Evolutionary conservation across 2,113 vertebrate species (phyloP).

Genomic region (Cariama cristata): DNA sequence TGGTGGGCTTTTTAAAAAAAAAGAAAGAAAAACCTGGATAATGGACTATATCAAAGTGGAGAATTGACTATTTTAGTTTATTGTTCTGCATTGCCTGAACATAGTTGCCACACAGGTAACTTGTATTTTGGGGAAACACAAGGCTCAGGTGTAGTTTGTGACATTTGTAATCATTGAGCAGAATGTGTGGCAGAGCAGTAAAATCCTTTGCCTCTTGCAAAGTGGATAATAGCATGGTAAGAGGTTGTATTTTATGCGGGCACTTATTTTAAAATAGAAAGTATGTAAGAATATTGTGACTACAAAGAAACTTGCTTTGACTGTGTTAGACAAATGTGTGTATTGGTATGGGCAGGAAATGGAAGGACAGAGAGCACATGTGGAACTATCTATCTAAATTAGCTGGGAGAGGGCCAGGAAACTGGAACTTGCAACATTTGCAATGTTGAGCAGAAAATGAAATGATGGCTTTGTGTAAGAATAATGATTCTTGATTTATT

Average conservation of each 20-base stretch:
- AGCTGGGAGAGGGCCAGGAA: slow-evolving; percentile 46
- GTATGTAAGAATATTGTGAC: background rate
- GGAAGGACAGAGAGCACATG: slow-evolving; percentile 54
- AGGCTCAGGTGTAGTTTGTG: background rate
- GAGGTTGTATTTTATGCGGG: background rate
- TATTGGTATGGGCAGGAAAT: slow-evolving; percentile 5
- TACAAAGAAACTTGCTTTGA: slow-evolving; percentile 16
- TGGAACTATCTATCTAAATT: slow-evolving; percentile 58
- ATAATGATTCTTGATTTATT: background rate
- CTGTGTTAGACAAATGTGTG: slow-evolving; percentile 30
- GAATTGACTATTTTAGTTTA: background rate
- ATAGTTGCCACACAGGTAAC: background rate
- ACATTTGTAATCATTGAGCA: rapidly evolving
- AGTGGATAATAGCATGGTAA: background rate
- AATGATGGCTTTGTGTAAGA: slow-evolving; percentile 8
- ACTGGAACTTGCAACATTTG: slow-evolving; percentile 14
- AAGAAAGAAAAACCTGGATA: background rate
- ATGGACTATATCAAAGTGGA: background rate
- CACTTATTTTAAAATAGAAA: background rate
- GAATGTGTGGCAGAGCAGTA: background rate
- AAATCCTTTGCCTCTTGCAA: background rate
- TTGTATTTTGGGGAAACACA: background rate
- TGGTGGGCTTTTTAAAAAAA: background rate
- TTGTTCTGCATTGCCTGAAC: background rate
- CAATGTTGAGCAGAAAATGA: slow-evolving; percentile 19